Percentiles rank a stretch among this genome's conserved stretches.
These are phyloP conservation scores for Iphiclides podalirius DNA, from an alignment of 2,888 invertebrate genomes.

Conservation along the genomic window DNA sequence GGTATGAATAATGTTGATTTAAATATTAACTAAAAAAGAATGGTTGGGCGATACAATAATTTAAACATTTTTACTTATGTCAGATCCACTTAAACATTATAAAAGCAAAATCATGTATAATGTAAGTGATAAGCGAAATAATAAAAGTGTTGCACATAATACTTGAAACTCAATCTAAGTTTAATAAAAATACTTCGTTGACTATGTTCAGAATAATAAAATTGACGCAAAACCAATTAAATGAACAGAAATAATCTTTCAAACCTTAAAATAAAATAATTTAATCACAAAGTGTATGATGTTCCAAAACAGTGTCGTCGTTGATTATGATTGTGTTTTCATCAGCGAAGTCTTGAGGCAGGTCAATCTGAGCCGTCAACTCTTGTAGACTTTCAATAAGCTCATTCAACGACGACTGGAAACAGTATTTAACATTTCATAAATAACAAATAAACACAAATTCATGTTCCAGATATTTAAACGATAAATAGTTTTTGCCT, in stretches of 20 bases:
- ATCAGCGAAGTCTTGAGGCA: conserved; percentile 60
- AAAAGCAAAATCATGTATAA: too few relatives aligned
- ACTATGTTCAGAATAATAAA: conserved; percentile 24
- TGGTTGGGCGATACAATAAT: too few relatives aligned
- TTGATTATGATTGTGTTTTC: conserved; percentile 62
- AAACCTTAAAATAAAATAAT: conserved; percentile 7
- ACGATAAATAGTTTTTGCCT: too few relatives aligned
- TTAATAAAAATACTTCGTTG: conserved; percentile 27
- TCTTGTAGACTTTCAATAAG: conserved; percentile 64
- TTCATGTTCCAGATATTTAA: background rate
- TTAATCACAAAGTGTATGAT: conserved; percentile 65
- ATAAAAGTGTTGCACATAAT: background rate
- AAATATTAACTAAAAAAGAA: too few relatives aligned
- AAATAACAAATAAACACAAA: background rate
- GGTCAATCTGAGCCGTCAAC: conserved; percentile 63
- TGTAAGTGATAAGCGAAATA: too few relatives aligned
- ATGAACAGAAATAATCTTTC: too few relatives aligned
- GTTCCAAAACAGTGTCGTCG: conserved; percentile 64
- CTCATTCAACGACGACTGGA: conserved; percentile 56
- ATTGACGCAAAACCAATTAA: too few relatives aligned
- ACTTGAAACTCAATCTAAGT: conserved; percentile 13
- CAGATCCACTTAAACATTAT: too few relatives aligned
- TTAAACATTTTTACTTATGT: too few relatives aligned
- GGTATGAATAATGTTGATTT: too few relatives aligned
- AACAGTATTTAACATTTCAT: conserved; percentile 21